Conservation (phyloP, 1,140 invertebrate genomes). For the Drosophila repletoides region DNA sequence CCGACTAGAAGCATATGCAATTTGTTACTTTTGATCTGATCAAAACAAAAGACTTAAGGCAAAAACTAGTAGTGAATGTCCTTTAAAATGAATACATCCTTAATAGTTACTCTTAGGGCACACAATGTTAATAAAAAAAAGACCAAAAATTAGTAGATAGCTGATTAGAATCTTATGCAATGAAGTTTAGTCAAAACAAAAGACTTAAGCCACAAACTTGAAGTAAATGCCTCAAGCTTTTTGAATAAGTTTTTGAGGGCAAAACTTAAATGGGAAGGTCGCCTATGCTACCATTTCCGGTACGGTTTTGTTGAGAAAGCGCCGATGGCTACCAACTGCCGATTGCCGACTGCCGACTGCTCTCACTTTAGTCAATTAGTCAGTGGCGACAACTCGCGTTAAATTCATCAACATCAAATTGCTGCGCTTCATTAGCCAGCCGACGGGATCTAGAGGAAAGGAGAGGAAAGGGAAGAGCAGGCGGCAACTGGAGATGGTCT, state of each 20-base stretch:
- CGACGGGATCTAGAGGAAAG: not conserved
- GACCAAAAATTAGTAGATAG: no score
- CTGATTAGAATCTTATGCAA: no score
- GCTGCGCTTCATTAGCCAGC: conserved; percentile 36
- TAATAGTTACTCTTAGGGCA: no score
- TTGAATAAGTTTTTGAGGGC: not conserved
- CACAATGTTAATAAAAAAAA: no score
- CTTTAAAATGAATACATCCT: no score
- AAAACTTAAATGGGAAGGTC: conserved; percentile 31
- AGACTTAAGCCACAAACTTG: conserved; percentile 9
- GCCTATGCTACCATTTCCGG: conserved; percentile 49
- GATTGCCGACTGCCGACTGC: conserved; percentile 17
- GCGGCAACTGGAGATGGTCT: not conserved
- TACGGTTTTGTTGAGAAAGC: conserved; percentile 50
- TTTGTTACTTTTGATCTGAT: no score
- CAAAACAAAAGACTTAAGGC: conserved; percentile 19
- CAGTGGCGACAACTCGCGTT: conserved; percentile 50
- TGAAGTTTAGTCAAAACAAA: not conserved
- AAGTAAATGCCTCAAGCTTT: not conserved
- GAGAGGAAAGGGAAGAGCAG: not conserved
- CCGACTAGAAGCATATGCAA: no score
- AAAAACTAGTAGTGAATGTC: conserved; percentile 4
- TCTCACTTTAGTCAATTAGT: conserved; percentile 67
- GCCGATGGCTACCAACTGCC: conserved; percentile 19
- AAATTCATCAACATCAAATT: conserved; percentile 40